A percentile compares a stretch with the other conserved stretches of the same genome.
Conservation (phyloP, 1,140 invertebrate species). For the Papilio aristodemus region DNA sequence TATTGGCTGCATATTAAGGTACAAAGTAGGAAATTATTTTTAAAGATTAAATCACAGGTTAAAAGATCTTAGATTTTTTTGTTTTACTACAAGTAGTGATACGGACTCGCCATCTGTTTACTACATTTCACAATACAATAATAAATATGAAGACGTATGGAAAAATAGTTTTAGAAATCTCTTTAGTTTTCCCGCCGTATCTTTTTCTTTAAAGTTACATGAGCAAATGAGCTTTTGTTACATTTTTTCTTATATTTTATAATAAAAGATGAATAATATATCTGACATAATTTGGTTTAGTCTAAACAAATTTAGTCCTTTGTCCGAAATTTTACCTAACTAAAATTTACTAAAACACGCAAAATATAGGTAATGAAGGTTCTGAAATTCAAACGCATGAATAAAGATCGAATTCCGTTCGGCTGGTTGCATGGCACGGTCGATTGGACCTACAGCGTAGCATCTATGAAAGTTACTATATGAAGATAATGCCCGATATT, state of each 20-base stretch:
- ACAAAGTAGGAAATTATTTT: no score
- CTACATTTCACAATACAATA: no score
- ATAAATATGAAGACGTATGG: no score
- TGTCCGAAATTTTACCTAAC: slow-evolving; percentile 1
- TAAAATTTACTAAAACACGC: slow-evolving; percentile 7
- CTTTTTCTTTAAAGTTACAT: not conserved
- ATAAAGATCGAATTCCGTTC: slow-evolving; percentile 18
- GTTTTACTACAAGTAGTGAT: no score
- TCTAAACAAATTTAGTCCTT: not conserved
- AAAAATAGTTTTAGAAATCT: not conserved
- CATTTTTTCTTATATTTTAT: not conserved
- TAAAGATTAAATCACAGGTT: no score
- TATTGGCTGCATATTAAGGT: no score
- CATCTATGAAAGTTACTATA: slow-evolving; percentile 8
- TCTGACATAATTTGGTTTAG: not conserved
- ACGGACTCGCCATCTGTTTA: no score
- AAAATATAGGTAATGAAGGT: slow-evolving; percentile 10
- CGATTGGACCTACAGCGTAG: slow-evolving; percentile 17
- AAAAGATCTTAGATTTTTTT: no score
- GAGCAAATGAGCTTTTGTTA: not conserved
- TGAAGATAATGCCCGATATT: not conserved
- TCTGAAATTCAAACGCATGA: slow-evolving; percentile 29
- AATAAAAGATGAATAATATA: not conserved
- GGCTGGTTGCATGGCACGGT: slow-evolving; percentile 24
- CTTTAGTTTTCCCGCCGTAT: not conserved